Evolutionary conservation across 2,113 vertebrate species (phyloP).

Genomic region (Ellobius talpinus): DNA sequence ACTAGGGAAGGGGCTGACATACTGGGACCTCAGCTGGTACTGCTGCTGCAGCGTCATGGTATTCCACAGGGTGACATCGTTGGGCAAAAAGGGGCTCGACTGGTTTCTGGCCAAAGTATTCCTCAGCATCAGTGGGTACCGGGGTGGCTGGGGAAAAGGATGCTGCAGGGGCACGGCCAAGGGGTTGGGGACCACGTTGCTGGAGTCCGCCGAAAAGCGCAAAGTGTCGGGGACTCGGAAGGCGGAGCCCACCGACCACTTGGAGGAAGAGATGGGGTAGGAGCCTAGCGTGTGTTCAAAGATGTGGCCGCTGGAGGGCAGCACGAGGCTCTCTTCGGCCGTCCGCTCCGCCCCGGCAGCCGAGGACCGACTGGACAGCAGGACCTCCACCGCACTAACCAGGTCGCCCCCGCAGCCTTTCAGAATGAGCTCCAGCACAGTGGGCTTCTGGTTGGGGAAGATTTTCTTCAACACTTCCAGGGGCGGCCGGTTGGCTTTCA

Average conservation of each 20-base stretch:
- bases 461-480: conserved; percentile 98
- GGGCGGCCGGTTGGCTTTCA: conserved; percentile 95
- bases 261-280: conserved; percentile 94
- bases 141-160: conserved; percentile 95
- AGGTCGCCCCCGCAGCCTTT: conserved; percentile 96
- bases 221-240: conserved; percentile 96
- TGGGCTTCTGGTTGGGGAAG: conserved; percentile 96
- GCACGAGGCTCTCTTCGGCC: conserved; percentile 88
- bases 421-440: conserved; percentile 97
- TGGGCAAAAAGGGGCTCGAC: conserved; percentile 93
- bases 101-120: conserved; percentile 95
- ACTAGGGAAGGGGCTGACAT: conserved; percentile 94
- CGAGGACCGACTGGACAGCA: conserved; percentile 93
- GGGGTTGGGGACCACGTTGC: conserved; percentile 90
- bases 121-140: conserved; percentile 96
- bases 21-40: conserved; percentile 97
- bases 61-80: conserved; percentile 97
- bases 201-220: conserved; percentile 93
- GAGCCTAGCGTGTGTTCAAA: conserved; percentile 95
- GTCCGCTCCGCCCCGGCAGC: conserved; percentile 84
- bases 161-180: conserved; percentile 93
- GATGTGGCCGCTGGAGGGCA: conserved; percentile 93
- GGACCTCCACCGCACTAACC: conserved; percentile 96
- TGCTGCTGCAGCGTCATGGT: conserved; percentile 99
- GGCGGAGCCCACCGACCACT: conserved; percentile 98